phyloP scores from a whole-genome alignment of 92 coral and sea anemone genomes.

The Nematostella vectensis region DNA sequence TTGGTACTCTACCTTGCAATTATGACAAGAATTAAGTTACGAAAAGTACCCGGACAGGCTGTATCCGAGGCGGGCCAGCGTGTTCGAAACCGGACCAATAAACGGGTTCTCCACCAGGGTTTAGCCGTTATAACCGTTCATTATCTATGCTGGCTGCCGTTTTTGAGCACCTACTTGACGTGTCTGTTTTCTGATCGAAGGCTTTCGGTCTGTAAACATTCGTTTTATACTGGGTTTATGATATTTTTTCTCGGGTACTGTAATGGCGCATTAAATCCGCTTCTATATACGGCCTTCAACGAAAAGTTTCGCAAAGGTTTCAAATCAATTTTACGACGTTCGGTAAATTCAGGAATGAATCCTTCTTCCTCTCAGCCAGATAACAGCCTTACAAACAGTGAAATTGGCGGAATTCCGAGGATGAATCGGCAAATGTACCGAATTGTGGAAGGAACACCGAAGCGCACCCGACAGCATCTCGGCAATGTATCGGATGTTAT shows the following conservation, averaged over 20 bases:
- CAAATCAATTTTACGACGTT: neutral
- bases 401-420: too few species aligned
- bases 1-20: constrained; percentile 13
- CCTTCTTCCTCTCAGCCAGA: too few species aligned
- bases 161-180: neutral
- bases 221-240: constrained; percentile 1
- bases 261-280: constrained; percentile 16
- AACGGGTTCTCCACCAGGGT: constrained; percentile 19
- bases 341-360: too few species aligned
- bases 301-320: constrained; percentile 21
- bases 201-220: neutral
- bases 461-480: too few species aligned
- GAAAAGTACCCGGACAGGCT: constrained; percentile 14
- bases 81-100: constrained; percentile 2
- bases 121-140: constrained; percentile 18
- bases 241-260: constrained; percentile 23
- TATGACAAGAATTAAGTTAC: constrained; percentile 6
- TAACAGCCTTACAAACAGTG: too few species aligned
- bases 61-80: constrained; percentile 12
- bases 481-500: too few species aligned
- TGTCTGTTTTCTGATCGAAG: constrained; percentile 1
- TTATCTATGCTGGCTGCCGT: constrained; percentile 26
- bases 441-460: too few species aligned
- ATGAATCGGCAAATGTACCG: too few species aligned
- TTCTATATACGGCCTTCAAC: constrained; percentile 19